These are phyloP conservation scores for Lottia gigantea DNA, from an alignment of 2,888 invertebrate genomes.

Conservation along the genomic window DNA sequence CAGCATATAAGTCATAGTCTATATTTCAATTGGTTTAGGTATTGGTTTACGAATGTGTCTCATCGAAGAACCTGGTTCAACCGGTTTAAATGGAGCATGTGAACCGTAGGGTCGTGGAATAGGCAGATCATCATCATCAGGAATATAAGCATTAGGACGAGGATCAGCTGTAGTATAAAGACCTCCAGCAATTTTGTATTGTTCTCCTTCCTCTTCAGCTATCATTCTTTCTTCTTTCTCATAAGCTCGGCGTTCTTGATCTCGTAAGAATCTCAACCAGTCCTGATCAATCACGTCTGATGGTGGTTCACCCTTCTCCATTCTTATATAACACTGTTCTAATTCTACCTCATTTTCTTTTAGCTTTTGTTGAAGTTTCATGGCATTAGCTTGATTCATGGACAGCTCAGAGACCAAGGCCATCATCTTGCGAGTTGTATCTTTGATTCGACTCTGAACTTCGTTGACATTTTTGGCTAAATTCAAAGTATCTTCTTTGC, in stretches of 20 bases:
- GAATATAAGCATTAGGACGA: conserved; percentile 68
- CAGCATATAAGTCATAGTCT: conserved; percentile 22
- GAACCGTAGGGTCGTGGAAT: conserved; percentile 68
- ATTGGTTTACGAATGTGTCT: conserved; percentile 68
- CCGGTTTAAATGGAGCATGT: conserved; percentile 68
- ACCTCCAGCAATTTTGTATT: conserved; percentile 64
- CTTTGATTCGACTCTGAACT: conserved; percentile 62
- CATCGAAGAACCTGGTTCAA: conserved; percentile 66
- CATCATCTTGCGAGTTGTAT: conserved; percentile 68
- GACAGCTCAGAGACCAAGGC: conserved; percentile 68
- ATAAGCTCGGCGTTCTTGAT: conserved; percentile 44
- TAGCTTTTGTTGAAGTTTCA: conserved; percentile 61
- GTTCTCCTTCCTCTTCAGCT: conserved; percentile 64
- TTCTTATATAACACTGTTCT: conserved; percentile 64
- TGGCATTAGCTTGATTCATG: conserved; percentile 66
- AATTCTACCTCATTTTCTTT: conserved; percentile 62
- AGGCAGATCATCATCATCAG: conserved; percentile 67
- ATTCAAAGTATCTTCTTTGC: conserved; percentile 66
- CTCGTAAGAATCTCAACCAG: conserved; percentile 56
- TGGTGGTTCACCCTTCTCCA: conserved; percentile 68
- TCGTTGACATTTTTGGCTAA: conserved; percentile 67
- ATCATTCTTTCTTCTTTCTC: conserved; percentile 54
- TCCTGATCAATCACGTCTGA: conserved; percentile 61
- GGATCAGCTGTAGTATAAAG: conserved; percentile 67
- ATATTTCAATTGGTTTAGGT: conserved; percentile 68